Conservation (phyloP, 2,888 invertebrate genomes). For the Lagria hirta region DNA sequence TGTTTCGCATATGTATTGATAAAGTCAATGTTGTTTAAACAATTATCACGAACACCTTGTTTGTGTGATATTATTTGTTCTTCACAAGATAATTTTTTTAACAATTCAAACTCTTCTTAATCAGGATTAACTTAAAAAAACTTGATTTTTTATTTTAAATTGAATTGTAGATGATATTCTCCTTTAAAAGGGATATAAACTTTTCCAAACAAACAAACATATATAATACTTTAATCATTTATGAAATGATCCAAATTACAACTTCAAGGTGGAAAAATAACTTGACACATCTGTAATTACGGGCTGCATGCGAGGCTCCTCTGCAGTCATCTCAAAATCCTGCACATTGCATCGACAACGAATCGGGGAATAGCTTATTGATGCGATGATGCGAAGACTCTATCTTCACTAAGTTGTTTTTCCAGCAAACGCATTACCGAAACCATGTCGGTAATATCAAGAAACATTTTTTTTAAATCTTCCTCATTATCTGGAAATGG, state of each 20-base stretch:
- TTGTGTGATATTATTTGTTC: constrained; percentile 15
- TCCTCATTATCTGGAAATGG: constrained; percentile 1
- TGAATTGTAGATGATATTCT: constrained; percentile 1
- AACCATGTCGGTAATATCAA: background rate
- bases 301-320: constrained; percentile 3
- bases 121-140: constrained; percentile 1
- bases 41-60: constrained; percentile 16
- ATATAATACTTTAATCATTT: too few relatives aligned
- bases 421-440: background rate
- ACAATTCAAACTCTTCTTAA: too few relatives aligned
- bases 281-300: constrained; percentile 8
- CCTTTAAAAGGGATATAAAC: constrained; percentile 16
- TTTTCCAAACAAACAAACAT: constrained; percentile 16
- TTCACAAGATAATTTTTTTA: constrained; percentile 15
- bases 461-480: background rate
- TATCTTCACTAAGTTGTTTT: background rate
- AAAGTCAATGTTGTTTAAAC: constrained; percentile 15
- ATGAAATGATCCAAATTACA: constrained; percentile 9
- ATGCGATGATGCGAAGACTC: background rate
- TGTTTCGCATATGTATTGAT: too few relatives aligned
- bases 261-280: constrained; percentile 5
- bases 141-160: constrained; percentile 1
- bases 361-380: background rate
- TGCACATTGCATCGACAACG: background rate
- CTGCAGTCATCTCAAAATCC: background rate